A percentile compares a stretch with the other conserved stretches of the same genome.
Conservation (phyloP, 2,888 invertebrate species). For the Polylopha cassiicola region DNA sequence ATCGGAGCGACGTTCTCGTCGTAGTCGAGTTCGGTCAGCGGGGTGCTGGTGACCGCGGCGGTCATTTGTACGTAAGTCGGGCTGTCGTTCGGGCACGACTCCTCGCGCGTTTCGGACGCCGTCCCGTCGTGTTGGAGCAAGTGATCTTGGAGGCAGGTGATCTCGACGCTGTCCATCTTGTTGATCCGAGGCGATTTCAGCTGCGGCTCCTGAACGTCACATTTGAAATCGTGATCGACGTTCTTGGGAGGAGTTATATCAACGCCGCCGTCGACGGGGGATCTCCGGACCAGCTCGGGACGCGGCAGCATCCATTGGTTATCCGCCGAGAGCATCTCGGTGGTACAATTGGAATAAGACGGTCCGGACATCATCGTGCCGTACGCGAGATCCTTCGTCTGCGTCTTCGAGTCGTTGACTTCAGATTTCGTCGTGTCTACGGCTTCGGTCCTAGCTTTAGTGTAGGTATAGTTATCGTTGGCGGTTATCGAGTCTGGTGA, state of each 20-base stretch:
- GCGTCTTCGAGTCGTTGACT: slow-evolving; percentile 54
- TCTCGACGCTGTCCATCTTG: slow-evolving; percentile 65
- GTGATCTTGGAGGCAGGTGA: slow-evolving; percentile 53
- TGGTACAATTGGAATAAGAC: slow-evolving; percentile 62
- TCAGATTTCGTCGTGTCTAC: slow-evolving; percentile 50
- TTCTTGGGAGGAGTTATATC: slow-evolving; percentile 43
- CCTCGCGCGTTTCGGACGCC: slow-evolving; percentile 28
- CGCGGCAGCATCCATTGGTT: slow-evolving; percentile 56
- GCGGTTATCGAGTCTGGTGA: slow-evolving; percentile 67
- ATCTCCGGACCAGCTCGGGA: slow-evolving; percentile 57
- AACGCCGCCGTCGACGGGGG: slow-evolving; percentile 42
- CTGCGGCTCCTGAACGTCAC: slow-evolving; percentile 35
- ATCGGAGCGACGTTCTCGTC: slow-evolving; percentile 37
- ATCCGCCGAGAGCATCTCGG: slow-evolving; percentile 52
- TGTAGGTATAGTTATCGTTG: slow-evolving; percentile 61
- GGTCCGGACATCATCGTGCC: slow-evolving; percentile 60
- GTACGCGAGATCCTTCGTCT: slow-evolving; percentile 63
- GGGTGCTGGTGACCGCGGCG: slow-evolving; percentile 61
- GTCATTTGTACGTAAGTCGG: slow-evolving; percentile 50
- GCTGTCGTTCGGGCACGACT: slow-evolving; percentile 37
- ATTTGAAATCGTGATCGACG: slow-evolving; percentile 27
- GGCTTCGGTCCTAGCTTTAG: slow-evolving; percentile 55
- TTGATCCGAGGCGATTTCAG: slow-evolving; percentile 41
- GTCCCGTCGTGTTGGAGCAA: slow-evolving; percentile 33
- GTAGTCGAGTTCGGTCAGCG: slow-evolving; percentile 34